Base-by-base conservation (phyloP, 2,797 vertebrate genomes). In the Neosilurus hyrtlii region DNA sequence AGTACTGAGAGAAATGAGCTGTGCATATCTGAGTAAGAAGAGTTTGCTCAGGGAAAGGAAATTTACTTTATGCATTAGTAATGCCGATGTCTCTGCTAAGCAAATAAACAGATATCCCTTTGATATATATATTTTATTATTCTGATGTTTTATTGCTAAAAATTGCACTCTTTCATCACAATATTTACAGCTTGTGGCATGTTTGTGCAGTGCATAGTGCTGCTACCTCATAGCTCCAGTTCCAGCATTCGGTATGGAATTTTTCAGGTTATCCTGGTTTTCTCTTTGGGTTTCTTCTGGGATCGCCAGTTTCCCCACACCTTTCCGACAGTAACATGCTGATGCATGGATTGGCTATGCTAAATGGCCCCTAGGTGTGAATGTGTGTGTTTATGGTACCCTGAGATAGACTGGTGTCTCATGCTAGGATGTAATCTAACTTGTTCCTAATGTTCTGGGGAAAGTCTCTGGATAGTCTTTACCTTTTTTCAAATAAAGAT, bases 1-100 rank as follows among this genome's bases (percentile, higher is more conserved):
- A 26, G 14, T 62, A 18, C 26, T 0, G 10, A 61, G 73, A 61
- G 59, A 51, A 62, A 77, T 62, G 75, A 26, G 37, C 75, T 63
- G 37, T 26, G 51, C 68, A 71, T 24, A 24, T 70, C 20, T 70
- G 52, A 73, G 54, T 24, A 62, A 77, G 62, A 77, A 59, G n/a
- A 49, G 59, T 77, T 49, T 59, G 12, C 16, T 35, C 56, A 8
- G 18, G 10, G 52, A 74, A 35, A 37, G 9, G 24, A 8, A 35
- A 22, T 35, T 15, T 16, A n/a, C 57, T 62, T 77, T 62, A 62
- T 62, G 57, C 75, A 77, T 62, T 8, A 30, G 18, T 75, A 75
- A 75, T 76, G 74, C 18, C 8, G 75, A 77, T 0, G 37, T 51
- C 59, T 78, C 15, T 26, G 59, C 74, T 62, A 30, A 76, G 74